A percentile compares a stretch with the other conserved stretches of the same genome.
These are phyloP conservation scores for Myanophis thanlyinensis DNA, from an alignment of 2,113 vertebrate species.

Conservation along the genomic window DNA sequence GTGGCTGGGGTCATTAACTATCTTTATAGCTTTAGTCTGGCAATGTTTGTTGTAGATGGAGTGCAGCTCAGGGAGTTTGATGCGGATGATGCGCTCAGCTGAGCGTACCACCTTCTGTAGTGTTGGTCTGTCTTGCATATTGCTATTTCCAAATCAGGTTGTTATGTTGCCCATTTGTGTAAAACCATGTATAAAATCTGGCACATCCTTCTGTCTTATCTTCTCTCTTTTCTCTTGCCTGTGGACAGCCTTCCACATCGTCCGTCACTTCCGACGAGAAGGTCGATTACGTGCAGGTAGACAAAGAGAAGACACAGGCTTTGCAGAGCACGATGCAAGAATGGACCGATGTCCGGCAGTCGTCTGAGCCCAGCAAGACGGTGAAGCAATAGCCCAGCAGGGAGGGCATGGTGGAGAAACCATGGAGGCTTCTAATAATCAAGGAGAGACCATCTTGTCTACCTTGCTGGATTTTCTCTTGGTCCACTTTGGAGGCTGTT, in stretches of 20 bases:
- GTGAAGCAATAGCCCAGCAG: constrained; percentile 71
- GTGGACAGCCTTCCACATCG: constrained; percentile 89
- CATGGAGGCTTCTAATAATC: rapidly evolving
- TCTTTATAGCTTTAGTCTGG: no score
- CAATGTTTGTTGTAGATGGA: no score
- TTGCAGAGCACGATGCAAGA: constrained; percentile 99
- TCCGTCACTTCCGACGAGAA: constrained; percentile 95
- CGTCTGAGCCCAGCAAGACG: constrained; percentile 86
- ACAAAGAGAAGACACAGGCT: constrained; percentile 97
- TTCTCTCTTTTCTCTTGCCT: constrained; percentile 42
- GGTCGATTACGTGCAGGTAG: constrained; percentile 97
- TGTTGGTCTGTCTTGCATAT: no score
- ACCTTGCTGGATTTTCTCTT: rapidly evolving
- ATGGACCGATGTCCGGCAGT: constrained; percentile 97
- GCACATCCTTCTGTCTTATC: background rate
- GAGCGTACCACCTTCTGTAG: no score
- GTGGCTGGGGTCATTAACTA: no score
- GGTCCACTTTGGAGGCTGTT: background rate
- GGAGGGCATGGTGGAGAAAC: background rate
- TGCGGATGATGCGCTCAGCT: no score
- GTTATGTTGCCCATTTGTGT: no score
- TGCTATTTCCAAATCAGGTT: no score
- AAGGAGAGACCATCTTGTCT: background rate
- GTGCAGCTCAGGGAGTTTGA: no score
- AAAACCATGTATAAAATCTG: background rate